Percentiles rank a stretch among this genome's conserved stretches.
Evolutionary conservation across 2,888 invertebrate species (phyloP).

Genomic region (Lepidonotus clava): DNA sequence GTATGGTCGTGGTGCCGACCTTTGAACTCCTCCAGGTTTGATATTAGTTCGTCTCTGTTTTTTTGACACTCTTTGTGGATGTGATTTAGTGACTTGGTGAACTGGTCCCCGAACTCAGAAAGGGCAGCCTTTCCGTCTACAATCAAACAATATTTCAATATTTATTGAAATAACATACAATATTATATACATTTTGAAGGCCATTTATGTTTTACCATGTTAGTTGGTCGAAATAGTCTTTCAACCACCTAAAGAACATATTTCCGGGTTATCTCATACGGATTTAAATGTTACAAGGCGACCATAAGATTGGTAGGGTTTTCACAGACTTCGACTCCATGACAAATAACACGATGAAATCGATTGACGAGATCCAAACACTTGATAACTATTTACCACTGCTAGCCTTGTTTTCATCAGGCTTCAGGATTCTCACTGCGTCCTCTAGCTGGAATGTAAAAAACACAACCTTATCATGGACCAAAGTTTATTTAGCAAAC

Average conservation of each 20-base stretch:
- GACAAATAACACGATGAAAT: neutral
- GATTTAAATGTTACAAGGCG: neutral
- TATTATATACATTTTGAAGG: neutral
- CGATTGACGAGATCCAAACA: neutral
- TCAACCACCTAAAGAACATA: neutral
- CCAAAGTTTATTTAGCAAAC: neutral
- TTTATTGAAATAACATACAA: neutral
- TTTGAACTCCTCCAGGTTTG: neutral
- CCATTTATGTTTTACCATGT: neutral
- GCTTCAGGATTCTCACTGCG: neutral
- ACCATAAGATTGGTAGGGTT: neutral
- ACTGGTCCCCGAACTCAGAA: conserved; percentile 17
- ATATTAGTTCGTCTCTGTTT: neutral
- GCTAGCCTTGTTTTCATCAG: neutral
- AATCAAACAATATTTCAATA: neutral
- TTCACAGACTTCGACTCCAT: neutral
- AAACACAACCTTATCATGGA: neutral
- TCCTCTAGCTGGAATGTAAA: conserved; percentile 4
- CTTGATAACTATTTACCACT: neutral
- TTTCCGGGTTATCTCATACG: neutral
- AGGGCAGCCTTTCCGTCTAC: neutral
- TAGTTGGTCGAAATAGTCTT: neutral
- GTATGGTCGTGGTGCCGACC: neutral
- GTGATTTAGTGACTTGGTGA: conserved; percentile 4
- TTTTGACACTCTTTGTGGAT: neutral